A percentile compares a stretch with the other conserved stretches of the same genome.
These are phyloP conservation scores for Cyprinodon variegatus DNA, from an alignment of 2,113 vertebrate genomes.

Conservation along the genomic window DNA sequence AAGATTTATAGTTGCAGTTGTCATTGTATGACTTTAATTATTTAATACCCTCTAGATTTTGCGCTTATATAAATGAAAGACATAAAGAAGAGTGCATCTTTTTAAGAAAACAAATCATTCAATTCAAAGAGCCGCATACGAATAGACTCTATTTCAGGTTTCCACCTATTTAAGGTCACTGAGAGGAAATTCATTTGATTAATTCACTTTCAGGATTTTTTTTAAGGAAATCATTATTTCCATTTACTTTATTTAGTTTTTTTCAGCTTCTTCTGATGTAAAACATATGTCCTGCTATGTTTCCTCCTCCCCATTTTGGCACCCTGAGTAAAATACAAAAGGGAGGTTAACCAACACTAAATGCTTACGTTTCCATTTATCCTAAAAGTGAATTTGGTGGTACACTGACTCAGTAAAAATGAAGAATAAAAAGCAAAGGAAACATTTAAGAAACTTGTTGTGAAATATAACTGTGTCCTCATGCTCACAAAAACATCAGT, in stretches of 20 bases:
- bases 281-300: constrained; percentile 71
- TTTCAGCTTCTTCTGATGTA: constrained; percentile 60
- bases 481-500: constrained; percentile 67
- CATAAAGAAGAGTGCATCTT: constrained; percentile 58
- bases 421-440: constrained; percentile 39
- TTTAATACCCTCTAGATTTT: constrained; percentile 51
- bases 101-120: constrained; percentile 63
- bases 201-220: constrained; percentile 36
- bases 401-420: constrained; percentile 65
- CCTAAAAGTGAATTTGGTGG: constrained; percentile 59
- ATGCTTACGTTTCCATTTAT: constrained; percentile 52
- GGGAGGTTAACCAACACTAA: constrained; percentile 74
- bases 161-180: constrained; percentile 33
- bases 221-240: constrained; percentile 26
- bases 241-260: constrained; percentile 7
- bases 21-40: constrained; percentile 56
- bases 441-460: constrained; percentile 50
- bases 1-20: constrained; percentile 72
- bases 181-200: constrained; percentile 45
- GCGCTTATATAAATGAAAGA: constrained; percentile 59
- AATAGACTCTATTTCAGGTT: constrained; percentile 42
- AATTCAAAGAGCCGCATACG: constrained; percentile 55
- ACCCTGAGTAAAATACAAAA: constrained; percentile 85
- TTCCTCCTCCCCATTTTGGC: constrained; percentile 82
- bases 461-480: constrained; percentile 61